phyloP scores from a whole-genome alignment of 53 echinoderm and acorn worm species.

The Mesocentrotus franciscanus region DNA sequence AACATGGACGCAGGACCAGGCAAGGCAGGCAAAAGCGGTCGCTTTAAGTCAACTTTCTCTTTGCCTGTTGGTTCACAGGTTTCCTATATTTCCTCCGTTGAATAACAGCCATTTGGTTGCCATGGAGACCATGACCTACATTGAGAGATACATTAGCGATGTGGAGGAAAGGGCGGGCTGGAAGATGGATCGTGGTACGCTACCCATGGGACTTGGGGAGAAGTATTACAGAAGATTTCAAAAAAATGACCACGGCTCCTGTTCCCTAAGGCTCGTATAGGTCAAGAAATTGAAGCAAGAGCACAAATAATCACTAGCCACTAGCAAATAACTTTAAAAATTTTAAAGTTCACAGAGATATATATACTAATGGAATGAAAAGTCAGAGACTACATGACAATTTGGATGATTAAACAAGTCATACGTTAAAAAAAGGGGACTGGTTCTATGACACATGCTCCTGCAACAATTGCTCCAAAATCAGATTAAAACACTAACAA shows the following conservation, averaged over 20 bases:
- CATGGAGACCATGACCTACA: constrained; percentile 49
- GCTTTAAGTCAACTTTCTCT: constrained; percentile 42
- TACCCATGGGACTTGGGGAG: constrained; percentile 43
- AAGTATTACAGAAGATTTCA: constrained; percentile 28
- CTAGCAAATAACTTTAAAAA: background rate
- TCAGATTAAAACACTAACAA: too few relatives aligned
- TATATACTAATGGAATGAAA: too few relatives aligned
- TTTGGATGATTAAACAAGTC: too few relatives aligned
- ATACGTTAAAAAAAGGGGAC: too few relatives aligned
- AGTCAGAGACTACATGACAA: too few relatives aligned
- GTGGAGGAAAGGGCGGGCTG: background rate
- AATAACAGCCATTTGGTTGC: constrained; percentile 42
- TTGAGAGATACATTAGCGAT: background rate
- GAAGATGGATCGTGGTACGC: background rate
- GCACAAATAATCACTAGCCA: background rate
- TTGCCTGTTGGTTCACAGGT: constrained; percentile 41
- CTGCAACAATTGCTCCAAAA: too few relatives aligned
- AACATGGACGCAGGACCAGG: background rate
- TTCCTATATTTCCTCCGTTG: constrained; percentile 37
- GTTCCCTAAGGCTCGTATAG: background rate
- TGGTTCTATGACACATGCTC: too few relatives aligned
- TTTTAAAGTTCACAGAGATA: background rate
- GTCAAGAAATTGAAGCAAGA: background rate
- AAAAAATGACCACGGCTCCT: background rate
- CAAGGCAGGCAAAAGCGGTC: background rate